A percentile compares a stretch with the other conserved stretches of the same genome.
phyloP scores from a whole-genome alignment of 1,140 invertebrate species.

The Heliconius melpomene region DNA sequence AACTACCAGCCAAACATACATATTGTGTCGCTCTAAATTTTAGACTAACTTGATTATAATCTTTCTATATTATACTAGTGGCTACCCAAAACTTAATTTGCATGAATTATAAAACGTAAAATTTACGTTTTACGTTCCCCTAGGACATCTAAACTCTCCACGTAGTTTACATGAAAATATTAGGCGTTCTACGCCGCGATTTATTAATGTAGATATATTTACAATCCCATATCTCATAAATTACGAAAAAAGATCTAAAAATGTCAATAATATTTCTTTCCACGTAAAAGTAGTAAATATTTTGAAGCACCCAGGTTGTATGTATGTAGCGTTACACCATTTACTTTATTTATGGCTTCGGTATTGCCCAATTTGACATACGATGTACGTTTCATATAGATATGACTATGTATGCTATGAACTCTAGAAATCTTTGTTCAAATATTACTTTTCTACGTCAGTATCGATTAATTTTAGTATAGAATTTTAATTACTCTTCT shows the following conservation, averaged over 20 bases:
- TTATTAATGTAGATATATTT: neutral
- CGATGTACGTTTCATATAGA: neutral
- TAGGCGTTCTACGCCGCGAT: neutral
- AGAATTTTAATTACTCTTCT: too few species aligned
- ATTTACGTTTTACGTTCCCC: too few species aligned
- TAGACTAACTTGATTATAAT: too few species aligned
- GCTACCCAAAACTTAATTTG: too few species aligned
- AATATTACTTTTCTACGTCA: neutral
- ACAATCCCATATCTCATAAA: neutral
- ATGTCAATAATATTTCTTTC: constrained; percentile 4
- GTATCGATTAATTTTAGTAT: neutral
- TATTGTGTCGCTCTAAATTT: neutral
- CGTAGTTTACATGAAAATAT: too few species aligned
- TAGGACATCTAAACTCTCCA: too few species aligned
- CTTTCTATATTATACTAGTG: too few species aligned
- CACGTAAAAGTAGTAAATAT: constrained; percentile 27
- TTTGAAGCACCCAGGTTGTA: constrained; percentile 19
- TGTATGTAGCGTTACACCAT: constrained; percentile 8
- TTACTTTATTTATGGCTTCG: constrained; percentile 24
- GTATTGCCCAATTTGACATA: constrained; percentile 19
- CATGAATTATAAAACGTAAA: too few species aligned
- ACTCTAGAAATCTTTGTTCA: neutral
- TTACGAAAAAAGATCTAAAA: neutral
- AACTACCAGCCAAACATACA: neutral
- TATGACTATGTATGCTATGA: neutral